Conservation (phyloP, 2,888 invertebrate genomes). For the Netelia melanura region DNA sequence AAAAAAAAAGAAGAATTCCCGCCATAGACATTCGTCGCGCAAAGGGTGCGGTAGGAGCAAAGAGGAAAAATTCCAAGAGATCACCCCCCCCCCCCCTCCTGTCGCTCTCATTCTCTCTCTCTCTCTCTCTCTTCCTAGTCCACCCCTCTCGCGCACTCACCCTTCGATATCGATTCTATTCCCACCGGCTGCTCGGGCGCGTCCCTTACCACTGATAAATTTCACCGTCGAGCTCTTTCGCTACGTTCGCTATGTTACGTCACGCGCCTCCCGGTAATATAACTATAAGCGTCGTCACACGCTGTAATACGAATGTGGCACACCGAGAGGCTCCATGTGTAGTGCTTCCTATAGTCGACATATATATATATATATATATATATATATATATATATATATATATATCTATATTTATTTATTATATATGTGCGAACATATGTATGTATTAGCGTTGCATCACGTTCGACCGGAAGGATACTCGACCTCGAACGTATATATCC, state of each 20-base stretch:
- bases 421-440: neutral
- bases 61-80: neutral
- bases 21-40: neutral
- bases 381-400: slow-evolving; percentile 4
- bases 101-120: too few relatives aligned
- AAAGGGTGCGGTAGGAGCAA: neutral
- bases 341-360: too few relatives aligned
- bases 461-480: slow-evolving; percentile 61
- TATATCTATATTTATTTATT: neutral
- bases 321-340: too few relatives aligned
- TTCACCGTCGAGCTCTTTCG: slow-evolving; percentile 9
- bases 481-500: slow-evolving; percentile 61
- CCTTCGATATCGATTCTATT: slow-evolving; percentile 14
- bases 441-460: slow-evolving; percentile 28
- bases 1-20: neutral
- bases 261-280: neutral
- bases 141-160: too few relatives aligned
- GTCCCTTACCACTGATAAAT: slow-evolving; percentile 27
- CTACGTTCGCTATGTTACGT: slow-evolving; percentile 14
- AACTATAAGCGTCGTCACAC: slow-evolving; percentile 2
- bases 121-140: neutral
- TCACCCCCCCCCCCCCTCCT: neutral
- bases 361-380: neutral
- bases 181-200: slow-evolving; percentile 12
- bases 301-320: neutral